Evolutionary conservation across 2,797 vertebrate species (phyloP), one percentile per base, ranked within the genome.

Genomic region (Arrhamphus sclerolepis): DNA sequence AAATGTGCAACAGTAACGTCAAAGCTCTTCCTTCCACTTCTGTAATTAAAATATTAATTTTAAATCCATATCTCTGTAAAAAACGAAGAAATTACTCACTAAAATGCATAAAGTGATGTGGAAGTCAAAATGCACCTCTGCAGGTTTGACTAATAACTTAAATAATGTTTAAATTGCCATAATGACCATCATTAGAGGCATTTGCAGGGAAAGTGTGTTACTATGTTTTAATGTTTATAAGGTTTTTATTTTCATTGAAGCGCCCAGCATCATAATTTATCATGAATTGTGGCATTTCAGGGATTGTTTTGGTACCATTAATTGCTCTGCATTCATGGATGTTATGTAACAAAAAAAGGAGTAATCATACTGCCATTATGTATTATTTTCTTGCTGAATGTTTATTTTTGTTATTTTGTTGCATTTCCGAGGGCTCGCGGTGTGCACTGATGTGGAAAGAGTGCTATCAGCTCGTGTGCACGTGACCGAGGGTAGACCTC

Each of bases 401-500:
- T 49, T 9, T 19, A 0, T 18, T 40, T 40, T 16, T 9, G 6
- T 58, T 75, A 77, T 73, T 62, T 78, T 59, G 61, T 75, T 80
- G 72, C 60, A 40, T 70, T 63, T 77, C 70, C 66, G 51, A 20
- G 1, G 62, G 77, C 77, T 70, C 59, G 43, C 46, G 53, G 64
- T 49, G 48, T 6, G 50, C 72, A 77, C 21, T 28, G 24, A 68
- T 59, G 75, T 75, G 75, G 75, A 58, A 34, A 69, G 52, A 63
- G 70, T 66, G 22, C 40, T 74, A 69, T 81, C 66, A 77, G 62
- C 70, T 70, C 18, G 14, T 43, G 42, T 21, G 46, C 78, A 83
- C 41, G 62, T 82, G 83, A 78, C 70, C 24, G 66, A 64, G 54
- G 67, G 50, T 28, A 72, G 47, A 59, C 41, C 56, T 53, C 34